Base-by-base conservation (phyloP, 2,888 invertebrate species). In the Tiphia femorata region DNA sequence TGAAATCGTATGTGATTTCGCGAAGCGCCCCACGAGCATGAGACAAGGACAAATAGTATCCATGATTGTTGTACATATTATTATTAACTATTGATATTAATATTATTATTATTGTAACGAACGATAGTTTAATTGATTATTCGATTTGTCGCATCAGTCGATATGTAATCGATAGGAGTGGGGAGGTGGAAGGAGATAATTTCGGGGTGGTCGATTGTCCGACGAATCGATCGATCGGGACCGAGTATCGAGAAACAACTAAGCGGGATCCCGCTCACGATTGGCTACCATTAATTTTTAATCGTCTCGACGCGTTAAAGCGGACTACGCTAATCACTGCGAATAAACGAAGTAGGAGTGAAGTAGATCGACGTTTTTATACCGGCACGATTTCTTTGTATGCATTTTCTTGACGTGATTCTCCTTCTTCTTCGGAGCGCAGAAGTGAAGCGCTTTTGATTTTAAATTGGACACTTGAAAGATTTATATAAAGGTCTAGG, bases 21-120 rank as follows among this genome's bases (percentile, higher is more conserved):
- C 67, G 67, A 64, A 64, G 72, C 70, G 73, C 72, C 73, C 73
- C 71, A 71, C 70, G 68, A 76, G 64, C 70, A 75, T 72, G 70
- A 69, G 58, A 72, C 62, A 16, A 63, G 55, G 44, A 65, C 49
- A 57, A 52, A 52, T 63, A 61, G 54, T 38, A 41, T 44, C 78
- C n/a, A n/a, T 75, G 72, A 69, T 75, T 63, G 72, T 76, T 81
- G 81, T 81, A 81, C 69, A 81, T 80, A 81, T 77, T 77, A 79
- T 79, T 79, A 79, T 72, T 79, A 72, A 73, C 72, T 75, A 80
- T 74, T 76, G 73, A 71, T 76, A 78, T 72, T 75, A 75, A 70
- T 75, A 75, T 67, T 72, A 77, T n/a, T n/a, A n/a, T 76, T 77
- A 79, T 73, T 78, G 73, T 77, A 76, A 75, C 69, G 73, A 75